A percentile compares a stretch with the other conserved stretches of the same genome.
Evolutionary conservation across 2,113 vertebrate species (phyloP).

Genomic region (Muntiacus reevesi): DNA sequence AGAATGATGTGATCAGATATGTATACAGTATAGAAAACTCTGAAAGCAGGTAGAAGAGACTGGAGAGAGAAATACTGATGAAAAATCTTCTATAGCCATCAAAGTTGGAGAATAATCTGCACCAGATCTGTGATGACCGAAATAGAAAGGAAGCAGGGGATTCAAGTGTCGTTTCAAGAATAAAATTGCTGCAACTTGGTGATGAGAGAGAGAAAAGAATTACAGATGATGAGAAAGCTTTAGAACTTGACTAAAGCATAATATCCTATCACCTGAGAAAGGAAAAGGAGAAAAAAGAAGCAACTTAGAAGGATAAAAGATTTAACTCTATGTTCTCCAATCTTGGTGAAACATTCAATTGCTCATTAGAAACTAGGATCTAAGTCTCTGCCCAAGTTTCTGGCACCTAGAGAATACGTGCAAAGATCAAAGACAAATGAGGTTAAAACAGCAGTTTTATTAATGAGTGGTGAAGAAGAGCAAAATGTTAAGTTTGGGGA

Average conservation of each 20-base stretch:
- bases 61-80: neutral
- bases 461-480: neutral
- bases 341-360: neutral
- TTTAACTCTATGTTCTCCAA: neutral
- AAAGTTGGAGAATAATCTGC: neutral
- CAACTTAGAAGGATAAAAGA: neutral
- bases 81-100: neutral
- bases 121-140: neutral
- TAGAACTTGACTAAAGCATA: neutral
- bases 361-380: neutral
- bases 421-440: neutral
- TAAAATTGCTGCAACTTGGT: conserved; percentile 17
- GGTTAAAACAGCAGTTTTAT: neutral
- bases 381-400: neutral
- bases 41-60: neutral
- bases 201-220: conserved; percentile 29
- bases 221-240: neutral
- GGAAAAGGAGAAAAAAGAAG: neutral
- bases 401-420: neutral
- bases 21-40: neutral
- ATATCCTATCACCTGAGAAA: neutral
- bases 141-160: conserved; percentile 21
- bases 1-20: neutral
- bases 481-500: neutral
- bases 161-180: conserved; percentile 22